Base-by-base conservation (phyloP, 2,888 invertebrate genomes). In the Aleiodes leptofemur region DNA sequence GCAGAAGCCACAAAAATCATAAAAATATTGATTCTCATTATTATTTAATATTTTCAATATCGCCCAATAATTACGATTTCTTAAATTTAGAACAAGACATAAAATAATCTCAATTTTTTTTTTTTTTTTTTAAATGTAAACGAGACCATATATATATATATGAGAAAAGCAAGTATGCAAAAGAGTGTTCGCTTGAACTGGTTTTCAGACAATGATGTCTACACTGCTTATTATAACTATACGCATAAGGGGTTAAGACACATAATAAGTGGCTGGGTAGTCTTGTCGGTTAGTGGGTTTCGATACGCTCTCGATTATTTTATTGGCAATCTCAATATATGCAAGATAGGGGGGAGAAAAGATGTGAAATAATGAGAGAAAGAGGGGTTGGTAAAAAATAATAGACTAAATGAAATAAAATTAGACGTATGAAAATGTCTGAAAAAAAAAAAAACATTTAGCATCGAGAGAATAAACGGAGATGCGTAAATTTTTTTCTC, bases 271-370 rank as follows among this genome's bases (percentile, higher is more conserved):
- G 69, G 68, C 51, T 51, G 43, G 51, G 48, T 69, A 68, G 23
- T 23, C 23, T 59, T 57, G 77, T 77, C 64, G 72, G 71, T 76
- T 69, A 72, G 73, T 76, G 69, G 66, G 76, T 78, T 84, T 86
- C 86, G 87, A 89, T 88, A 86, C 84, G 86, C 85, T 85, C 84
- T 85, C 86, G 87, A 89, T 89, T 87, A 88, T 86, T 85, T 88
- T 80, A 55, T 68, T 31, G 50, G 84, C 83, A 87, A 89, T 89
- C 88, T 89, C 86, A 87, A 89, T 89, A 23, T 23, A 23, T 23
- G 23, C 23, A 2, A 23, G 23, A 23, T 23, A 23, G 23, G 23
- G 23, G 23, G 88, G 86, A 89, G 86, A 85, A 85, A 86, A 69
- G 76, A 23, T 43, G 64, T 7, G 64, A 13, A 8, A 5, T 43